Conservation (phyloP, 2,797 vertebrate species). For the Centropyge bicolor region DNA sequence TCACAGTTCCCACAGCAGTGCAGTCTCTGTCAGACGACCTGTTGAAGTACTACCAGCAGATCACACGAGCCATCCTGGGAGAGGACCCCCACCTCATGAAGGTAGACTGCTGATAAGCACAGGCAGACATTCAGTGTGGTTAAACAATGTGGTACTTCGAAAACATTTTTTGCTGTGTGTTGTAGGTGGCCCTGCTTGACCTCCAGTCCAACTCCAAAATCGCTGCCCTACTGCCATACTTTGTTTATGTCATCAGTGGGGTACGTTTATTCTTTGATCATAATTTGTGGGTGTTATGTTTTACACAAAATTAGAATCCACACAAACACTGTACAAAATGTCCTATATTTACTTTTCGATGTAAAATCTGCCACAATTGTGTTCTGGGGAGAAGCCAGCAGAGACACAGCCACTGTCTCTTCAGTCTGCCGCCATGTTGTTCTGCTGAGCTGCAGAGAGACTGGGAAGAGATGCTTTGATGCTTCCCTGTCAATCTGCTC, state of each 20-base stretch:
- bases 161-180: not conserved
- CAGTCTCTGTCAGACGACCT: conserved; percentile 92
- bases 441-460: too few relatives aligned
- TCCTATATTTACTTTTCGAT: not conserved
- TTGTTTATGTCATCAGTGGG: conserved; percentile 97
- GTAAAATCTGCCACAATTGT: not conserved
- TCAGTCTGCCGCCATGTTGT: too few relatives aligned
- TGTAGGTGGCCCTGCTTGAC: conserved; percentile 92
- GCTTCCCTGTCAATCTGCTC: too few relatives aligned
- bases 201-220: conserved; percentile 96
- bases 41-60: conserved; percentile 94
- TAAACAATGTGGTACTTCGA: rapidly evolving
- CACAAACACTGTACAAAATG: too few relatives aligned
- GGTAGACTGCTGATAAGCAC: conserved; percentile 73
- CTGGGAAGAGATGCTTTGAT: too few relatives aligned
- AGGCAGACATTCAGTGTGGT: too few relatives aligned
- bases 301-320: conserved; percentile 2
- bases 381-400: too few relatives aligned
- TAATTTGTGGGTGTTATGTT: not conserved
- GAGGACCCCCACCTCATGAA: conserved; percentile 96
- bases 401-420: too few relatives aligned
- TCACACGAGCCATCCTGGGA: conserved; percentile 92
- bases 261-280: conserved; percentile 77
- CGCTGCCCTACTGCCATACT: conserved; percentile 93
- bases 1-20: conserved; percentile 90